A percentile compares a stretch with the other conserved stretches of the same genome.
These are phyloP conservation scores for Drosophila testacea DNA, from an alignment of 2,888 invertebrate genomes.

Conservation along the genomic window DNA sequence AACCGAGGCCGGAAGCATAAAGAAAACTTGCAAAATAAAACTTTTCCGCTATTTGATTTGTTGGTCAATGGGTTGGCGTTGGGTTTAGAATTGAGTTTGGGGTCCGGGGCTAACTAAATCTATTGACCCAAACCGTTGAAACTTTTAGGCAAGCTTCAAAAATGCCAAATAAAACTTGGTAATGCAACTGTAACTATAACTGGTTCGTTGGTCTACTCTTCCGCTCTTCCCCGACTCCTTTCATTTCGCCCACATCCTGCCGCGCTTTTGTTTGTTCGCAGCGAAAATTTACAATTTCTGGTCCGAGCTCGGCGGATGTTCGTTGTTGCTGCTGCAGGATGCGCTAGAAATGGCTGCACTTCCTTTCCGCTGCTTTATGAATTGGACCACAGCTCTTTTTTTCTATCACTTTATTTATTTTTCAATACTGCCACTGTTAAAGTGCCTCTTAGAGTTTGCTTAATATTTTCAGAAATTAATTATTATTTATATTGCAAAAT, in stretches of 20 bases:
- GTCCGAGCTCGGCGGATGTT: constrained; percentile 53
- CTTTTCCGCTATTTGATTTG: constrained; percentile 78
- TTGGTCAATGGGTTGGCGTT: constrained; percentile 56
- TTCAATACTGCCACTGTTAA: constrained; percentile 3
- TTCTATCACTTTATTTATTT: background rate
- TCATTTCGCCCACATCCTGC: constrained; percentile 57
- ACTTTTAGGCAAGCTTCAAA: constrained; percentile 32
- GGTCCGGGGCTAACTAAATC: constrained; percentile 42
- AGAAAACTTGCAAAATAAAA: constrained; percentile 76
- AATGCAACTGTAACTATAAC: constrained; percentile 37
- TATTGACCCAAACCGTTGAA: constrained; percentile 70
- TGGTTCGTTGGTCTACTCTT: constrained; percentile 32
- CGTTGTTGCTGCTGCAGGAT: constrained; percentile 68
- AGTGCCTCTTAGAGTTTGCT: constrained; percentile 7
- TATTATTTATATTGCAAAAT: background rate
- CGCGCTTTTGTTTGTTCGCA: constrained; percentile 67
- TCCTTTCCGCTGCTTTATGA: constrained; percentile 62
- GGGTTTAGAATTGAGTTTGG: background rate
- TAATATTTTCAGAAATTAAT: background rate
- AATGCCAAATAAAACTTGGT: constrained; percentile 51
- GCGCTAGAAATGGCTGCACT: constrained; percentile 74
- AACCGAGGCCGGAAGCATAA: constrained; percentile 56
- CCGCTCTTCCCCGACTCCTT: constrained; percentile 1
- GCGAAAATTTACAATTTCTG: constrained; percentile 74
- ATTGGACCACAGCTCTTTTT: constrained; percentile 19